Base-by-base conservation (phyloP, 53 echinoderm and acorn worm genomes). In the Antedon mediterranea region DNA sequence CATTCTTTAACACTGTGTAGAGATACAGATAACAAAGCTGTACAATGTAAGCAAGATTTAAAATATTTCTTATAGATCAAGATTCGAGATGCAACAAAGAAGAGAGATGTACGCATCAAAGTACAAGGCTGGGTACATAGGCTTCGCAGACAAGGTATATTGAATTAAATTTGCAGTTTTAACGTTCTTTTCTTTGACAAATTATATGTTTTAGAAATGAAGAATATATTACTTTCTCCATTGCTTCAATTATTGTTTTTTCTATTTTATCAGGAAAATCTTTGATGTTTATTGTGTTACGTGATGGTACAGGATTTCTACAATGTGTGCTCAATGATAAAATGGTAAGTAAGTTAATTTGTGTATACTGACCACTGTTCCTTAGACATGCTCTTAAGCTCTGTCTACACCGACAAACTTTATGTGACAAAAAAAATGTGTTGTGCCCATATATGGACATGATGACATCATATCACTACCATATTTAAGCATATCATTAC, bases 221-320 rank as follows among this genome's bases (percentile, higher is more conserved):
- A 37, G 37, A 4, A 37, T n/a, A n/a, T n/a, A n/a, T n/a, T n/a
- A 37, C 11, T 37, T 37, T 37, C 11, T 37, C 11, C 37, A 37
- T 4, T 37, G 37, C 11, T 37, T 11, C 37, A 37, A 6, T 37
- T 37, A 37, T 34, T 34, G 34, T 32, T 34, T 32, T 3, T 77
- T 31, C 71, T 30, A 75, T 30, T 4, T 71, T 82, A 76, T 4
- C 75, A 95, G 97, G 97, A 70, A 89, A 89, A 43, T 85, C 91
- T 28, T 77, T 95, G 73, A 95, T 95, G 97, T 95, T 95, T 74
- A 88, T 98, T 31, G 91, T 98, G 31, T 84, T 98, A 28, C 72
- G 98, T 31, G 98, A 98, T 85, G 98, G 98, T 26, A 90, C 92
- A 4, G 92, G 98, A 6, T 80, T 84, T 43, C 79, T 98, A 57